Conservation (phyloP, 1,140 invertebrate genomes). For the Saxidomus purpurata region DNA sequence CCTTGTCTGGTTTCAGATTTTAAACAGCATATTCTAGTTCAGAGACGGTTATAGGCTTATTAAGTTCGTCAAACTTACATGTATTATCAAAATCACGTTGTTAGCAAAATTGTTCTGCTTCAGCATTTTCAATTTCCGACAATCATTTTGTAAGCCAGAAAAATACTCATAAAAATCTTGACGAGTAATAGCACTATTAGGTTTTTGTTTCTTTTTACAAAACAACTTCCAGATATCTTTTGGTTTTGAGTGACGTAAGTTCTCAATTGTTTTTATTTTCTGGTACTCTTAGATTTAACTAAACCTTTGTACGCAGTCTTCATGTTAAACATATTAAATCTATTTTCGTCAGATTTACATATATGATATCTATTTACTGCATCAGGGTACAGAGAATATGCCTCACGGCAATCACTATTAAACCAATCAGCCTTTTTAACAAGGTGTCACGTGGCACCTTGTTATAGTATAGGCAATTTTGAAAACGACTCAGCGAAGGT, state of each 20-base stretch:
- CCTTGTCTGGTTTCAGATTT: background rate
- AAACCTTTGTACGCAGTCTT: background rate
- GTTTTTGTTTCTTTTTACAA: background rate
- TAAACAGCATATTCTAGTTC: background rate
- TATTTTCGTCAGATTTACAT: background rate
- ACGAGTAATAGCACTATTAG: background rate
- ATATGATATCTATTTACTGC: background rate
- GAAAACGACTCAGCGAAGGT: too few relatives aligned
- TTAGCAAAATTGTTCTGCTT: background rate
- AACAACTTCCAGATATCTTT: background rate
- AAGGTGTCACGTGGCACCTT: too few relatives aligned
- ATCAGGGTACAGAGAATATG: background rate
- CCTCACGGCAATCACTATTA: background rate
- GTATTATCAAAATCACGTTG: background rate
- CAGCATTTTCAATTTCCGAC: background rate
- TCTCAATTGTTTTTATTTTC: slow-evolving; percentile 8
- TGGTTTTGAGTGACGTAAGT: background rate
- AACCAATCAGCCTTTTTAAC: background rate
- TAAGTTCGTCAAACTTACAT: background rate
- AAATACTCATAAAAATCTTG: slow-evolving; percentile 8
- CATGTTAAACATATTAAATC: background rate
- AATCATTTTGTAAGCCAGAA: background rate
- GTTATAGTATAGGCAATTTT: too few relatives aligned
- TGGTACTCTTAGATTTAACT: background rate
- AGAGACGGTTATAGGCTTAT: background rate